Evolutionary conservation across 1,140 invertebrate species (phyloP).

Genomic region (Octopus bimaculoides): DNA sequence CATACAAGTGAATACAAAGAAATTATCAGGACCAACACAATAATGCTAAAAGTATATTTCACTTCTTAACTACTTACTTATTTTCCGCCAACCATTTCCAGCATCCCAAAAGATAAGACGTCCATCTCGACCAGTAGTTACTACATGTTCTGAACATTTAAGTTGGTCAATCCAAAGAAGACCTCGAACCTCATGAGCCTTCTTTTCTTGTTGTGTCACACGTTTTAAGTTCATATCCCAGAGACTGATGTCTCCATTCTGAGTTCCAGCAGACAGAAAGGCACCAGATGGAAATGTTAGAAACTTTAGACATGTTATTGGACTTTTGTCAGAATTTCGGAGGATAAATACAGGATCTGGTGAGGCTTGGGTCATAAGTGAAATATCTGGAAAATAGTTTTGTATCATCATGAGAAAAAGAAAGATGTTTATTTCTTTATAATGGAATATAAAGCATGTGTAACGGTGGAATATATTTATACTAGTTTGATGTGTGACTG

Average conservation of each 20-base stretch:
- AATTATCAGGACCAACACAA: background rate
- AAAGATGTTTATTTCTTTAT: background rate
- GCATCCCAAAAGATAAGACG: background rate
- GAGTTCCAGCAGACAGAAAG: background rate
- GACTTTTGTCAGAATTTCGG: background rate
- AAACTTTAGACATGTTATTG: background rate
- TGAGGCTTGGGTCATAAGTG: background rate
- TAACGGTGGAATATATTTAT: background rate
- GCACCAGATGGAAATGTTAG: background rate
- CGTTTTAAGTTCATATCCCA: background rate
- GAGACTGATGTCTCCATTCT: background rate
- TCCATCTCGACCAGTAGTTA: background rate
- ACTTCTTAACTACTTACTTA: background rate
- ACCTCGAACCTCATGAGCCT: background rate
- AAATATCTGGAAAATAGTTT: background rate
- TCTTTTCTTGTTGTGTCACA: background rate
- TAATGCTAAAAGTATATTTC: background rate
- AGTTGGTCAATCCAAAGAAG: background rate
- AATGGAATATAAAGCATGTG: background rate
- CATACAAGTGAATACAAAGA: background rate
- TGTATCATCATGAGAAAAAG: background rate
- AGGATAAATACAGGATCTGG: constrained; percentile 2
- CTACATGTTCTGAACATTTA: background rate
- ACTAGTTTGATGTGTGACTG: background rate
- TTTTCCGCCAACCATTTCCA: background rate